Evolutionary conservation across 1,140 invertebrate genomes (phyloP).

Genomic region (Drosophila subpulchrella): DNA sequence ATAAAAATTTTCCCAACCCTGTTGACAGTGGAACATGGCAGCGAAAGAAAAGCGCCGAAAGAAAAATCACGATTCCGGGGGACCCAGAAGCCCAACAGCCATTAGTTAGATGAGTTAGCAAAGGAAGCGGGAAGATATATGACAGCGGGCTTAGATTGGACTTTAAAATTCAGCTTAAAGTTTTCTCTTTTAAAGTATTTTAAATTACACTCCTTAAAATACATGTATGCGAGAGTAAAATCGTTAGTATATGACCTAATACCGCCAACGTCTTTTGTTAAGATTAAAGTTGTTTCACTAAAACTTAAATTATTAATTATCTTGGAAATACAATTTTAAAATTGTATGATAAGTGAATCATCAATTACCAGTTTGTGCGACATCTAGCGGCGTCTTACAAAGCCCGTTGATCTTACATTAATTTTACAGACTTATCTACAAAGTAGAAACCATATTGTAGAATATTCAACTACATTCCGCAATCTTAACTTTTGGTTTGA

Average conservation of each 20-base stretch:
- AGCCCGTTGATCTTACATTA: not conserved
- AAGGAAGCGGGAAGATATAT: constrained; percentile 19
- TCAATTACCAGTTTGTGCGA: not conserved
- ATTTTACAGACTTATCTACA: not conserved
- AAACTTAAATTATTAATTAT: not conserved
- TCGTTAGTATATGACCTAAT: too few species aligned
- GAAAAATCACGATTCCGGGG: constrained; percentile 4
- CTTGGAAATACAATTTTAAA: not conserved
- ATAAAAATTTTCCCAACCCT: constrained; percentile 66
- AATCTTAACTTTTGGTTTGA: not conserved
- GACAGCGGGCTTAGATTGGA: constrained; percentile 6
- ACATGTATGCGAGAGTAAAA: too few species aligned
- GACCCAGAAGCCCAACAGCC: not conserved
- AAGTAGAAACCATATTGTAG: not conserved
- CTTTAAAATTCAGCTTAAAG: constrained; percentile 10
- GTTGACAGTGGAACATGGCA: constrained; percentile 55
- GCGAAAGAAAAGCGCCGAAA: constrained; percentile 22
- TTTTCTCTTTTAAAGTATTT: not conserved
- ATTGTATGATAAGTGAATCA: not conserved
- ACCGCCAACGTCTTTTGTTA: too few species aligned
- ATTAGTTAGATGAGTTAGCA: constrained; percentile 44
- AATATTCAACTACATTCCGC: not conserved
- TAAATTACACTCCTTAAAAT: not conserved
- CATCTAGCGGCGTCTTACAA: not conserved
- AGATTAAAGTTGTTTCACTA: not conserved